Percentiles rank a stretch among this genome's conserved stretches.
phyloP scores from a whole-genome alignment of 2,888 invertebrate species.

The Notodonta dromedarius region DNA sequence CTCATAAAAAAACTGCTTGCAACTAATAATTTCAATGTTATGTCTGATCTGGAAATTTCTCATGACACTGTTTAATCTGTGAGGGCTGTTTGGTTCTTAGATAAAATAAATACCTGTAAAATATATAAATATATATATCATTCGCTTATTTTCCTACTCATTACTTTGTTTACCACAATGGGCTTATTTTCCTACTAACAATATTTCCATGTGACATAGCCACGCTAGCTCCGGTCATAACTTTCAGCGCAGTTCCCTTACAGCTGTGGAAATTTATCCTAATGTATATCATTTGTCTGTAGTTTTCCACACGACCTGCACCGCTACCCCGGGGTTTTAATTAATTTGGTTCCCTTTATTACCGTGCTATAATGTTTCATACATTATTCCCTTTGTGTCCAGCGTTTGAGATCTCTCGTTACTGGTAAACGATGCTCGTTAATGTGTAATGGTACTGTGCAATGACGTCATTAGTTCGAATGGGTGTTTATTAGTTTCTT shows the following conservation, averaged over 20 bases:
- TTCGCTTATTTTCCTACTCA: too few species aligned
- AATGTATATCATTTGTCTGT: slow-evolving; percentile 49
- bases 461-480: slow-evolving; percentile 3
- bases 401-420: slow-evolving; percentile 1
- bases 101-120: too few species aligned
- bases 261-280: slow-evolving; percentile 26
- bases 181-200: background rate
- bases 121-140: too few species aligned
- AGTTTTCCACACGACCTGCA: slow-evolving; percentile 47
- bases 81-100: too few species aligned
- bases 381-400: slow-evolving; percentile 16
- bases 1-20: too few species aligned
- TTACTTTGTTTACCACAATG: too few species aligned
- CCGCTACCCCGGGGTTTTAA: slow-evolving; percentile 39
- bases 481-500: slow-evolving; percentile 2
- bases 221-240: slow-evolving; percentile 5
- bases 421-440: slow-evolving; percentile 2
- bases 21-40: too few species aligned
- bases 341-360: slow-evolving; percentile 45
- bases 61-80: too few species aligned
- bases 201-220: background rate
- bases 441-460: slow-evolving; percentile 5
- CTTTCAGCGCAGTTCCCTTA: slow-evolving; percentile 13
- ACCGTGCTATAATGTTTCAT: slow-evolving; percentile 25
- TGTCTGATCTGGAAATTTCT: too few species aligned